Evolutionary conservation across 1,140 invertebrate genomes (phyloP).

Genomic region (Drosophila pruinosa): DNA sequence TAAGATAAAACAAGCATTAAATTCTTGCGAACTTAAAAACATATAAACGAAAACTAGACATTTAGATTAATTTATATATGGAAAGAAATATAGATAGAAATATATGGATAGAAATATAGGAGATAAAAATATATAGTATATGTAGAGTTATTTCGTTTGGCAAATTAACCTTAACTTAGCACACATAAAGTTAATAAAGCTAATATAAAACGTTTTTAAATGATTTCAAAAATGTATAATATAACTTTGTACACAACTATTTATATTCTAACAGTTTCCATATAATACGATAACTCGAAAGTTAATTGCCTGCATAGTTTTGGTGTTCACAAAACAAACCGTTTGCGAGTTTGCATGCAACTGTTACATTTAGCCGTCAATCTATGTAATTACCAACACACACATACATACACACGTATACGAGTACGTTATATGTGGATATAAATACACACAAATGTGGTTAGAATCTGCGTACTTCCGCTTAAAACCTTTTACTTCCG

Average conservation of each 20-base stretch:
- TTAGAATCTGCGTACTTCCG: constrained; percentile 71
- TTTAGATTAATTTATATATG: no score
- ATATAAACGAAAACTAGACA: no score
- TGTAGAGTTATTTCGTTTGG: no score
- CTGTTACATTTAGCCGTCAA: constrained; percentile 53
- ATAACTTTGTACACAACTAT: not conserved
- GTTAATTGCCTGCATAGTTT: constrained; percentile 27
- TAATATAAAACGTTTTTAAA: no score
- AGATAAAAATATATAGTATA: no score
- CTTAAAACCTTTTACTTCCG: constrained; percentile 76
- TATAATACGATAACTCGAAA: not conserved
- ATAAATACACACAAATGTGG: constrained; percentile 41
- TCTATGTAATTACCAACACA: constrained; percentile 63
- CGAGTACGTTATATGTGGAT: no score
- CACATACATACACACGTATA: constrained; percentile 10
- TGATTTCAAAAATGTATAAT: not conserved
- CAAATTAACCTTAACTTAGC: no score
- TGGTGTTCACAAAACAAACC: constrained; percentile 62
- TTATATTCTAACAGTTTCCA: not conserved
- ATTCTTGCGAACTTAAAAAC: no score
- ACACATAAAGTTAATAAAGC: no score
- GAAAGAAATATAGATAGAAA: no score
- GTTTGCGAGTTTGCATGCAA: constrained; percentile 53
- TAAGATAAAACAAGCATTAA: no score
- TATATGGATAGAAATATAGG: no score